phyloP scores from a whole-genome alignment of 92 coral and sea anemone species.

The Virgularia gustaviana region DNA sequence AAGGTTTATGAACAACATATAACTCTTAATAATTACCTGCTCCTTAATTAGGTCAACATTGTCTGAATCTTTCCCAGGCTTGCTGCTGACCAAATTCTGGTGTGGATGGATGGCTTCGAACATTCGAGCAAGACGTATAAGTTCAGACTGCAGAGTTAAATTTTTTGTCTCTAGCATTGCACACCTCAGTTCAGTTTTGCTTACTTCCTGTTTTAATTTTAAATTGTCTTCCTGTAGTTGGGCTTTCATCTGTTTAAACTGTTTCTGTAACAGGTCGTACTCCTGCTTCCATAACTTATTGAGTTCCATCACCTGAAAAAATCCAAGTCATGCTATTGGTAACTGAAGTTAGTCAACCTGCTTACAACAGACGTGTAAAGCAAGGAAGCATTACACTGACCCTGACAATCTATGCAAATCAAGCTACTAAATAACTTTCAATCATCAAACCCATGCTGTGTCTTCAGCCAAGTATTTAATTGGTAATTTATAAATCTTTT shows the following conservation, averaged over 20 bases:
- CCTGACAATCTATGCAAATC: no score
- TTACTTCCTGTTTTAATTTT: slow-evolving; percentile 19
- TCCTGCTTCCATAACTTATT: slow-evolving; percentile 27
- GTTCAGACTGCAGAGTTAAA: neutral
- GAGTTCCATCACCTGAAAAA: slow-evolving; percentile 26
- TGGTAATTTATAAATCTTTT: no score
- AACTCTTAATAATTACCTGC: slow-evolving; percentile 16
- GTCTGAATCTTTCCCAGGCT: neutral
- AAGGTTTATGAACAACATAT: no score
- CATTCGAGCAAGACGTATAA: neutral
- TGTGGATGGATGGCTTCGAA: neutral
- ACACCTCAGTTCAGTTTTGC: neutral
- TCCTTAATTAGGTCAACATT: slow-evolving; percentile 19
- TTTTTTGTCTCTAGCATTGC: slow-evolving; percentile 14
- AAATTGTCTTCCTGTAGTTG: slow-evolving; percentile 14
- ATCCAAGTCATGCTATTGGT: no score
- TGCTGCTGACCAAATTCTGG: neutral
- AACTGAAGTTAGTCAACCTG: no score
- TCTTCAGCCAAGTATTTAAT: no score
- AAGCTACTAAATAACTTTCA: no score
- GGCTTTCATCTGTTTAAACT: neutral
- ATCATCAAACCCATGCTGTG: no score
- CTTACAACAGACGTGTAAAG: no score
- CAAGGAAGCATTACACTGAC: no score
- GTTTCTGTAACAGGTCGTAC: slow-evolving; percentile 13